Base-by-base conservation (phyloP, 2,797 vertebrate species). In the Eurystomus glaucurus region DNA sequence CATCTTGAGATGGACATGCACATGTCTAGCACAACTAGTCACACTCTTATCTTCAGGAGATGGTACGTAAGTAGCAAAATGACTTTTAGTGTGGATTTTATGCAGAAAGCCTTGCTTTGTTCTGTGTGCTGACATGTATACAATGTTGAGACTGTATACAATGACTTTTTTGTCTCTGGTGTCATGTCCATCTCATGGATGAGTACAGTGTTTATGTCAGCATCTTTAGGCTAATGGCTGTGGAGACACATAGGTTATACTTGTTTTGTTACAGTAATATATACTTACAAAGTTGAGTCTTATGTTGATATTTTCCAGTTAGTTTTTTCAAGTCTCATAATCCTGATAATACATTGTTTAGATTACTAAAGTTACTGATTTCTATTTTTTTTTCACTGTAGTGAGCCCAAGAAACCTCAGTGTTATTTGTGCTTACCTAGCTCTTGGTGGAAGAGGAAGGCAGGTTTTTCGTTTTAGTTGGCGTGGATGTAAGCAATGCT, bases 91-190 rank as follows among this genome's bases (percentile, higher is more conserved):
- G 2, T 80, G 50, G 41, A 43, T 90, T 92, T 93, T 68, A 25
- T 52, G 46, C 70, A 93, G 88, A 97, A 94, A 89, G 83, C 74
- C 68, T 62, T 69, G 66, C 83, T 91, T 96, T 96, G 88, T 96
- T 94, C 54, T 90, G 55, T 61, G 14, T 94, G 66, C 80, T 94
- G 86, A 95, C 88, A 84, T 82, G 72, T 11, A 33, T 72, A 83
- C 88, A 0, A 1, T 29, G 80, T 50, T 78, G 69, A 80, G 79
- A 45, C 37, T 28, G 0, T 45, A 39, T 57, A 96, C 95, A 96
- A 94, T 89, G 92, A 54, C 57, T 65, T 81, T 92, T 94, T 93
- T 96, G 95, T 96, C 83, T 82, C 22, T 78, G 58, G 50, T 91
- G 57, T 91, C 65, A 69, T 72, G 57, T 88, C 83, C 4, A 10